Base-by-base conservation (phyloP, 2,113 vertebrate species). In the Hipposideros armiger region DNA sequence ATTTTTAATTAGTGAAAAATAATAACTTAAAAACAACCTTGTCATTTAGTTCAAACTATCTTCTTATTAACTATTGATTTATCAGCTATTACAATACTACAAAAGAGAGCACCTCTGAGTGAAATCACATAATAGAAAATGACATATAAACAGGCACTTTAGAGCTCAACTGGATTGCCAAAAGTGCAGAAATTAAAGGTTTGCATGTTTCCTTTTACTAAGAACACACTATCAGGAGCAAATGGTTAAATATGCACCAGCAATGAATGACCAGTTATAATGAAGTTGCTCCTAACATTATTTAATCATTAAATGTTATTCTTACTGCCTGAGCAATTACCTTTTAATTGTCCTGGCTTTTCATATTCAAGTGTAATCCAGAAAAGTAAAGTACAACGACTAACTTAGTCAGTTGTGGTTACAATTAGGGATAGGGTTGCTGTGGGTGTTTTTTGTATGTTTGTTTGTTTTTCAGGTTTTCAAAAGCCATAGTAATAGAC, bases 321-420 rank as follows among this genome's bases (percentile, higher is more conserved):
- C 52, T 70, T 97, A 78, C 36, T 92, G 52, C n/a, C 47, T 87
- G 89, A 97, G 93, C 62, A 26, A 73, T 90, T 92, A 5, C 3
- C 78, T 97, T 86, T 77, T 90, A 97, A 92, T 56, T 47, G 56
- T 74, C 64, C n/a, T 92, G n/a, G 60, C 24, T 95, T 95, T 83
- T 19, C 54, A 90, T 96, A 93, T 93, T 6, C 54, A 93, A 83
- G 60, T 32, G 69, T 74, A 84, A 93, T 3, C 58, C 42, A 84
- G 50, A 87, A 95, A 96, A 89, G 26, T 66, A 74, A 93, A 96
- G 76, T 67, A 30, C 32, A 80, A 50, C 3, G 70, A n/a, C 24
- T 83, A 93, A 91, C 40, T 72, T 81, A 17, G 72, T 76, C 69
- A 78, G 67, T 16, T 58, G 30, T 85, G 22, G 20, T 89, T 89